Percentiles rank a stretch among this genome's conserved stretches.
These are phyloP conservation scores for Caranx melampygus DNA, from an alignment of 2,113 vertebrate genomes.

Conservation along the genomic window DNA sequence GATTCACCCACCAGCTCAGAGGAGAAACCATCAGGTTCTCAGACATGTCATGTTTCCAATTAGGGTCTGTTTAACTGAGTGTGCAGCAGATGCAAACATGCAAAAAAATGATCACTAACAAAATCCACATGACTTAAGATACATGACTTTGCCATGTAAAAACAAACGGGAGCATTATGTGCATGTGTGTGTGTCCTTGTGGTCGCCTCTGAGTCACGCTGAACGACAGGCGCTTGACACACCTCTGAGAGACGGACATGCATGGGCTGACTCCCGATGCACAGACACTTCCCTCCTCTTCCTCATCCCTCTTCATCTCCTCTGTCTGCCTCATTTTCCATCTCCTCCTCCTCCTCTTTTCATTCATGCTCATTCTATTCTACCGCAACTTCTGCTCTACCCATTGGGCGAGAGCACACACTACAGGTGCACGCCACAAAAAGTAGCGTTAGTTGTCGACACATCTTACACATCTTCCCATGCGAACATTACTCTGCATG, in stretches of 20 bases:
- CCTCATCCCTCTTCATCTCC: conserved; percentile 7
- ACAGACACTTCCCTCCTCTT: conserved; percentile 24
- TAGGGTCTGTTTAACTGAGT: too few relatives aligned
- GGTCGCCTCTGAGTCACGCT: conserved; percentile 21
- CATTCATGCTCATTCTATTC: conserved; percentile 2
- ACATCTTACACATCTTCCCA: neutral
- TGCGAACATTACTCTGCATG: conserved; percentile 13
- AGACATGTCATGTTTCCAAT: neutral
- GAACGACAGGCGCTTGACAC: conserved; percentile 18
- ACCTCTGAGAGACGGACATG: conserved; percentile 46
- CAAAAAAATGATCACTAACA: neutral
- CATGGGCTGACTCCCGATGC: conserved; percentile 37
- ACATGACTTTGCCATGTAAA: neutral
- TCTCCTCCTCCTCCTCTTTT: neutral
- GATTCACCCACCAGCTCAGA: too few relatives aligned
- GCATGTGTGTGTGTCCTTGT: conserved; percentile 4
- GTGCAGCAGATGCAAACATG: too few relatives aligned
- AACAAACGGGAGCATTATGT: neutral
- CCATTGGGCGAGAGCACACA: neutral
- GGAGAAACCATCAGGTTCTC: too few relatives aligned
- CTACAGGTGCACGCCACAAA: neutral
- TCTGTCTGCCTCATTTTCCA: neutral
- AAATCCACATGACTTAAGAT: neutral
- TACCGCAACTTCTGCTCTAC: neutral
- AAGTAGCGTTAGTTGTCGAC: conserved; percentile 17